phyloP scores from a whole-genome alignment of 1,140 invertebrate species.

The Meloidogyne exigua region DNA sequence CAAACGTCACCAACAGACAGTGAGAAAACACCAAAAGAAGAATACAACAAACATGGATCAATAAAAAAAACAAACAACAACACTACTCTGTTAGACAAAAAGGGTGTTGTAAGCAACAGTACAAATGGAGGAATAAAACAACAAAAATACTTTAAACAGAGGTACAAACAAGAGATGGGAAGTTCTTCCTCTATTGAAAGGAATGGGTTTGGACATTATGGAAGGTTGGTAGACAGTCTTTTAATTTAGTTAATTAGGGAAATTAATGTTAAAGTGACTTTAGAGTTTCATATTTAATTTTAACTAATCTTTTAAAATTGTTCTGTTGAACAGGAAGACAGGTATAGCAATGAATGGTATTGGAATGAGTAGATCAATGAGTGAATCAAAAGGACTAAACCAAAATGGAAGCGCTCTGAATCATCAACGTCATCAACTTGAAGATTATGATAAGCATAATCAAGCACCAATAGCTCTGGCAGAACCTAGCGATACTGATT shows the following conservation, averaged over 20 bases:
- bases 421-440: background rate
- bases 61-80: slow-evolving; percentile 6
- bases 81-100: background rate
- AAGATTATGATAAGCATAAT: background rate
- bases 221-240: background rate
- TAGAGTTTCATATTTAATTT: no score
- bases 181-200: slow-evolving; percentile 17
- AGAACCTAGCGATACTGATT: slow-evolving; percentile 62
- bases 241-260: background rate
- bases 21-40: slow-evolving; percentile 13
- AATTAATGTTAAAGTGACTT: background rate
- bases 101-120: background rate
- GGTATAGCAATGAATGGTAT: slow-evolving; percentile 25
- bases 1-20: background rate
- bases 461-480: slow-evolving; percentile 59
- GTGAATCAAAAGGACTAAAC: slow-evolving; percentile 20
- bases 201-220: background rate
- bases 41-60: background rate
- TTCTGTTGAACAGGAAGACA: slow-evolving; percentile 13
- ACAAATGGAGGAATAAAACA: background rate
- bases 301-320: background rate
- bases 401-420: slow-evolving; percentile 10
- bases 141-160: background rate
- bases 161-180: slow-evolving; percentile 14
- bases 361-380: slow-evolving; percentile 12